Base-by-base conservation (phyloP, 2,797 vertebrate species). In the Cetoscarus ocellatus region DNA sequence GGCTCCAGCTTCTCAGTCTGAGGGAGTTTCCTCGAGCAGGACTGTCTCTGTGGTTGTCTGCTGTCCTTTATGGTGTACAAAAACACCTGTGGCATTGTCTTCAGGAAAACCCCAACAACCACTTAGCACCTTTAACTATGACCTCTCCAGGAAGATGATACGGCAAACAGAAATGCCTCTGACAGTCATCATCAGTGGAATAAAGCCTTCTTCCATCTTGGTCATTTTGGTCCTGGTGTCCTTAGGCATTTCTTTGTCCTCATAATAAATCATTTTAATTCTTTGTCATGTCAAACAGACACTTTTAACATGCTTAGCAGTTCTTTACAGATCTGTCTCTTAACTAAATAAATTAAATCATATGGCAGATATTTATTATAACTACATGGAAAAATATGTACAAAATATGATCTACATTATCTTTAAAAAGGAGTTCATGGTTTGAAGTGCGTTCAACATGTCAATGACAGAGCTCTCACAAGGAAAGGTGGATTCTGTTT, bases 311-410 rank as follows among this genome's bases (percentile, higher is more conserved):
- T 34, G 48, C 49, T 42, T 14, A 64, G 48, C 58, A 67, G 27
- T 62, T 76, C 61, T 65, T 73, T 68, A 71, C 27, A 61, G 15
- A 74, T 77, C 79, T 79, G 85, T 79, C 83, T 70, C 55, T 84
- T 71, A 67, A 82, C 87, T 82, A 93, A 94, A 94, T 94, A 94
- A 93, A 93, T 93, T 88, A 93, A 91, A 82, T 84, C 38, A 81
- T 87, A 79, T 80, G 69, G 79, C 74, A 84, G 82, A 83, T 12
- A 49, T 59, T 59, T 77, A 27, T 73, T 49, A 60, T 50, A 72
- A 70, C 34, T 61, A 34, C 36, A 74, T 65, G 40, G 15, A 71
- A 80, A 86, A 62, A 47, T 82, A 77, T 82, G 73, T 77, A 85
- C 69, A 88, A 68, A 82, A 73, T 44, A 77, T 62, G 8, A 80